These are phyloP conservation scores for Lasioglossum calceatum DNA, from an alignment of 2,888 invertebrate genomes.

Conservation along the genomic window DNA sequence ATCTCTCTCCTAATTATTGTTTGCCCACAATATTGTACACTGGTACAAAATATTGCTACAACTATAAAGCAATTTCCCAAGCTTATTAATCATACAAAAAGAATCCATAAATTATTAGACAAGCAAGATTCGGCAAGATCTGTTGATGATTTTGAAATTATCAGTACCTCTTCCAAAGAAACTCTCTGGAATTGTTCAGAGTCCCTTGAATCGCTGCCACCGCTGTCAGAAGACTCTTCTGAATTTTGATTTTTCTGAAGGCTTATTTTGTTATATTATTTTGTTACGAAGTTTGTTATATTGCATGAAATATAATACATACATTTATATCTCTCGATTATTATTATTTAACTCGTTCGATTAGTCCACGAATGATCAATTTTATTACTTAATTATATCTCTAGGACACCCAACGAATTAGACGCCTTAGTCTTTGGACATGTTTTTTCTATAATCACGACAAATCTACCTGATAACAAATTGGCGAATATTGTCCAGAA, in stretches of 20 bases:
- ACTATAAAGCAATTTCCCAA: conserved; percentile 84
- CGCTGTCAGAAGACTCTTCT: conserved; percentile 68
- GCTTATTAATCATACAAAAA: conserved; percentile 80
- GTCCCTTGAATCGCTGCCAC: conserved; percentile 67
- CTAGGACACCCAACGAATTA: conserved; percentile 94
- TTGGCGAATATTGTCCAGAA: conserved; percentile 92
- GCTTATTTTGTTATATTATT: conserved; percentile 27
- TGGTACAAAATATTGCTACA: conserved; percentile 74
- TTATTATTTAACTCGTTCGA: neutral
- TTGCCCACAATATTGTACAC: too few relatives aligned
- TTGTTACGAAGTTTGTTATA: conserved; percentile 10
- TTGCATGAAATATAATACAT: conserved; percentile 27
- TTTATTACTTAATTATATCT: conserved; percentile 52
- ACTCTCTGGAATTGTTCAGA: conserved; percentile 70
- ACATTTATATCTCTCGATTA: neutral
- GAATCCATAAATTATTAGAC: conserved; percentile 70
- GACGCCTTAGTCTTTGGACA: conserved; percentile 99
- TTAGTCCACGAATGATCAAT: conserved; percentile 23
- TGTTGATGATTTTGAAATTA: conserved; percentile 69
- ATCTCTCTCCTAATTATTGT: conserved; percentile 83
- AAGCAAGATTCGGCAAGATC: conserved; percentile 41
- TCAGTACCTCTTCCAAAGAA: conserved; percentile 69
- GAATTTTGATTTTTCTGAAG: conserved; percentile 36
- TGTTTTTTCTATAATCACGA: conserved; percentile 97
- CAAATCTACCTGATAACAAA: conserved; percentile 92